A percentile compares a stretch with the other conserved stretches of the same genome.
Conservation (phyloP, 1,140 invertebrate genomes). For the Bombus turneri region DNA sequence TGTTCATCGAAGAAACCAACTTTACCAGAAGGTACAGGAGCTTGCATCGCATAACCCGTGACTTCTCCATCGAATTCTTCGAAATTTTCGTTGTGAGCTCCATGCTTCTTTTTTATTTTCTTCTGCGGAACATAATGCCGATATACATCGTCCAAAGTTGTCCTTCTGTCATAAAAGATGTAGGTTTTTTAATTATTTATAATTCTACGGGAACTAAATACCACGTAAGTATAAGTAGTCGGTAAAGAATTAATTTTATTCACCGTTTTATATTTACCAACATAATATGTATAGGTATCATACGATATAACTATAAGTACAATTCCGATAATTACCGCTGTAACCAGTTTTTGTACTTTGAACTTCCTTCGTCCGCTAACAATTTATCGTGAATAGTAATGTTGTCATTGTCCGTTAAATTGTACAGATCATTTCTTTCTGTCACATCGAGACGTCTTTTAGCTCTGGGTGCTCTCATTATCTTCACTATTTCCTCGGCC, state of each 20-base stretch:
- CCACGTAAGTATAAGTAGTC: neutral
- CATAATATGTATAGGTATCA: neutral
- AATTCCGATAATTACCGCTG: constrained; percentile 82
- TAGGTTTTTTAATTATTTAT: neutral
- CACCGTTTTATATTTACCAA: neutral
- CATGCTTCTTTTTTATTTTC: constrained; percentile 69
- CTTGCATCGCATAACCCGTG: constrained; percentile 81
- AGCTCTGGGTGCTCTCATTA: constrained; percentile 82
- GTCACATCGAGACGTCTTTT: constrained; percentile 80
- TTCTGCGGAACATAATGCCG: constrained; percentile 80
- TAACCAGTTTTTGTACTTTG: constrained; percentile 87
- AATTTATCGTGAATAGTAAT: constrained; percentile 82
- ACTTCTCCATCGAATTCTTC: constrained; percentile 82
- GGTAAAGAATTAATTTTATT: neutral
- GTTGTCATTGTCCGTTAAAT: constrained; percentile 70
- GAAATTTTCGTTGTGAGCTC: constrained; percentile 73
- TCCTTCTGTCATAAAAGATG: constrained; percentile 79
- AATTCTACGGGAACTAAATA: neutral
- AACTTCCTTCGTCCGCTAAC: constrained; percentile 86
- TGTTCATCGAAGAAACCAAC: constrained; percentile 62
- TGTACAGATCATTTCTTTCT: constrained; percentile 60
- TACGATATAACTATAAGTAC: neutral
- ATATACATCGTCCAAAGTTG: constrained; percentile 85
- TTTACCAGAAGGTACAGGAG: constrained; percentile 73
- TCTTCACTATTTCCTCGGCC: constrained; percentile 86